Base-by-base conservation (phyloP, 1,140 invertebrate genomes). In the Pteromalus puparum region DNA sequence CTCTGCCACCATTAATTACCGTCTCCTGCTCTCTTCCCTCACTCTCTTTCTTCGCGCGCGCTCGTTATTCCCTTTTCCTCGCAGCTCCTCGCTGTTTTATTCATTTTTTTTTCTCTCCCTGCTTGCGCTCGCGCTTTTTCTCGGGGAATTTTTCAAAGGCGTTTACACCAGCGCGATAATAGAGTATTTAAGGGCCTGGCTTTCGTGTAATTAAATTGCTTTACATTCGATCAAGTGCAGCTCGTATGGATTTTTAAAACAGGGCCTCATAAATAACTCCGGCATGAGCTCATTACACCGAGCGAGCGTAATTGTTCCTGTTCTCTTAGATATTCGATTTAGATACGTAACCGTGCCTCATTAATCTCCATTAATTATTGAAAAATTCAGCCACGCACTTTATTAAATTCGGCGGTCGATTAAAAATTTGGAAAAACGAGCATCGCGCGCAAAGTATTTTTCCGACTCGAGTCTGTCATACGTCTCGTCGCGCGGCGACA, bases 1-100 rank as follows among this genome's bases (percentile, higher is more conserved):
- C 70, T 28, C 76, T 83, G 81, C 86, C 72, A 84, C 88, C 89
- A 90, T 91, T 91, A 91, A 92, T 92, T 92, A 91, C 84, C 80
- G 72, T 61, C 30, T 61, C 38, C 77, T 78, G 61, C 86, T 79
- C 86, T 79, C 74, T 38, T 61, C 48, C 77, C 67, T 42, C 68
- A 15, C 85, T 72, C 9, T 81, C 78, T 70, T 26, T 77, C 38
- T 61, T 74, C 81, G 38, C 76, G 38, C 72, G 12, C 13, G 61
- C 65, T 82, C 74, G 24, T 80, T 87, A 67, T 87, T 85, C 82
- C 75, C 53, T 87, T 88, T 86, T 88, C 67, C 78, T 65, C 79
- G n/a, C n/a, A 42, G 38, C 28, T 67, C 53, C 28, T 61, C 53
- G 83, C 82, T 67, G 30, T 75, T 46, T 46, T 38, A n/a, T 24